Evolutionary conservation across 2,888 invertebrate species (phyloP), one percentile per base, ranked within the genome.

Genomic region (Campoplex capitator): DNA sequence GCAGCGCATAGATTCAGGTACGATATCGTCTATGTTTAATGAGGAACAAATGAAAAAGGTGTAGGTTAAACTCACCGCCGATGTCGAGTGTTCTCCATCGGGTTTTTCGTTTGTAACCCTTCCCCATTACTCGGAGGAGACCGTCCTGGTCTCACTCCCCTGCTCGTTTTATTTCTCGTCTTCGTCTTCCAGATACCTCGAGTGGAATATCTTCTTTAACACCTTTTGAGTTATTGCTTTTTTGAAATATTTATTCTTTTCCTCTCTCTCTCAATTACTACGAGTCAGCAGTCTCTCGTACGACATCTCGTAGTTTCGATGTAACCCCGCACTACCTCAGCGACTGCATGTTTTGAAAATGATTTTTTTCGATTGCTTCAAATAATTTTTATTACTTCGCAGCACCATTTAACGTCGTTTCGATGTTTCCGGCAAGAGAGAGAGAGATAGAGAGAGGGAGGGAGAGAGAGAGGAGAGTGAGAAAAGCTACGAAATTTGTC

Each of bases 11-110:
- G 58, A 18, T 51, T 18, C 3, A 16, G 16, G 16, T 18, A 6
- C 4, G 51, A n/a, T n/a, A 4, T 18, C 18, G 16, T 18, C 16
- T 11, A 35, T 13, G 6, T 18, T 7, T 1, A 18, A 4, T 0
- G 1, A 18, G 54, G 28, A 45, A 71, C 2, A 7, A 65, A 80
- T 48, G 45, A 71, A 42, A 56, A 35, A 58, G 79, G 18, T 35
- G 65, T 48, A 77, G 74, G 38, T 38, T 77, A 54, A 71, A 94
- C 95, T 95, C 92, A 95, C 96, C 95, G 90, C 95, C 95, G 92
- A 96, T 96, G 89, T 95, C 95, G 91, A 96, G 95, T 90, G 96
- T 95, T 94, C 96, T 95, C 96, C 96, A 96, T 94, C 96, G 95
- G 90, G 96, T 96, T 94, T 96, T 96, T 92, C 95, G 95, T 90